phyloP scores from a whole-genome alignment of 2,888 invertebrate genomes.

The Luffia ferchaultella region DNA sequence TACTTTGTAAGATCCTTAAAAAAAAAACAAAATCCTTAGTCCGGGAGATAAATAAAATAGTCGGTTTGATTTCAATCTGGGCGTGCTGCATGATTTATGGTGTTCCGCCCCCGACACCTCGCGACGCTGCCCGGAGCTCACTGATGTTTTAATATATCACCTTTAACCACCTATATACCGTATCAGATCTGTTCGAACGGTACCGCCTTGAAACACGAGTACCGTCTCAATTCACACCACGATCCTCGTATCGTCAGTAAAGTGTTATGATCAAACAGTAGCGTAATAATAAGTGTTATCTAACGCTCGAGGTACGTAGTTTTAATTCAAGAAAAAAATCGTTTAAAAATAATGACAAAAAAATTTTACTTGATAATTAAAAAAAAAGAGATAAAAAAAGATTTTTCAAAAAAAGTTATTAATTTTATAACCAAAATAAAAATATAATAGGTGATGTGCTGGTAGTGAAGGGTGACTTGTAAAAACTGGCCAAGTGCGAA shows the following conservation, averaged over 20 bases:
- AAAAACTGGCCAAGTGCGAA: no score
- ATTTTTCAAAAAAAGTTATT: neutral
- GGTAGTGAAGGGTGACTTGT: no score
- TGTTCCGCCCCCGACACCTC: conserved; percentile 15
- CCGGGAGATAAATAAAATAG: conserved; percentile 10
- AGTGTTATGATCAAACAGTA: no score
- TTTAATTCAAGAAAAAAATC: no score
- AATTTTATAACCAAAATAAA: neutral
- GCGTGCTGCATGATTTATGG: conserved; percentile 16
- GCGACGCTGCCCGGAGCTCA: conserved; percentile 5
- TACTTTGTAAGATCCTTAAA: neutral
- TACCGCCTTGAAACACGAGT: neutral
- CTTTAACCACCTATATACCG: conserved; percentile 8
- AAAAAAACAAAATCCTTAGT: neutral
- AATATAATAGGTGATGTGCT: no score
- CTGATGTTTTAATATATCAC: conserved; percentile 9
- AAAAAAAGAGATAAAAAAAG: neutral
- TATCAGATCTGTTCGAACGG: neutral
- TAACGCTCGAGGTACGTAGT: no score
- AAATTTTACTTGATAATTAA: no score
- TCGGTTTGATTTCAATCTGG: conserved; percentile 14
- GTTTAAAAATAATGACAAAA: no score
- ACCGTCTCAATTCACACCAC: neutral
- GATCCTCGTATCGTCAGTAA: no score
- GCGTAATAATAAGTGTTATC: no score